Base-by-base conservation (phyloP, 2,113 vertebrate species). In the Boleophthalmus pectinirostris region DNA sequence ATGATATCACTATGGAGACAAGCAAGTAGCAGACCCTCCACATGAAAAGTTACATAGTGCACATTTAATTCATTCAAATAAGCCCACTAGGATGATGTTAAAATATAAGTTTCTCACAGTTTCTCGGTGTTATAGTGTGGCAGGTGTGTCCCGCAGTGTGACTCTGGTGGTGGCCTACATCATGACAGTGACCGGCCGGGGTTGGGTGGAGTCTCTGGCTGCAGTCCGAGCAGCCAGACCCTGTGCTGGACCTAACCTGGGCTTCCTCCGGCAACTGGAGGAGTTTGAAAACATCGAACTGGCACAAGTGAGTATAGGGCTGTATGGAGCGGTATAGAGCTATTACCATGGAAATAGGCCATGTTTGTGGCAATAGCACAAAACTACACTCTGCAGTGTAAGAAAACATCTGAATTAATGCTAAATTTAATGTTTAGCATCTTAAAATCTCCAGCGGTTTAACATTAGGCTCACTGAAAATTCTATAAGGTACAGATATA, bases 101-200 rank as follows among this genome's bases (percentile, higher is more conserved):
- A 29, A 38, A 54, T 72, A 58, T n/a, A n/a, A n/a, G n/a, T n/a
- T n/a, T n/a, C n/a, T n/a, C n/a, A n/a, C 64, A 58, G 23, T 14
- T 3, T 25, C 12, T 21, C 29, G 75, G 70, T 80, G 29, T 72
- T 91, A n/a, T n/a, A 99, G 97, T 80, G 93, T 98, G 79, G 96
- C 97, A 7, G 97, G 97, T 8, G 96, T 98, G 81, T 98, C 97
- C 69, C 95, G 96, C 78, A 98, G 97, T 0, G 96, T 97, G 63
- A 98, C 97, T 0, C 74, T 99, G 88, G 97, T 98, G 80, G 95
- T 96, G 57, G 96, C 96, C 2, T 98, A 99, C 87, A 92, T 99
- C 79, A 98, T 98, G 97, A 96, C 96, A 0, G 93, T 96, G 89
- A 98, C 97, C 0, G 92, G 95, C 8, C 92, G 95, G 0, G 95